phyloP scores from a whole-genome alignment of 2,888 invertebrate genomes.

The Eristalis pertinax region DNA sequence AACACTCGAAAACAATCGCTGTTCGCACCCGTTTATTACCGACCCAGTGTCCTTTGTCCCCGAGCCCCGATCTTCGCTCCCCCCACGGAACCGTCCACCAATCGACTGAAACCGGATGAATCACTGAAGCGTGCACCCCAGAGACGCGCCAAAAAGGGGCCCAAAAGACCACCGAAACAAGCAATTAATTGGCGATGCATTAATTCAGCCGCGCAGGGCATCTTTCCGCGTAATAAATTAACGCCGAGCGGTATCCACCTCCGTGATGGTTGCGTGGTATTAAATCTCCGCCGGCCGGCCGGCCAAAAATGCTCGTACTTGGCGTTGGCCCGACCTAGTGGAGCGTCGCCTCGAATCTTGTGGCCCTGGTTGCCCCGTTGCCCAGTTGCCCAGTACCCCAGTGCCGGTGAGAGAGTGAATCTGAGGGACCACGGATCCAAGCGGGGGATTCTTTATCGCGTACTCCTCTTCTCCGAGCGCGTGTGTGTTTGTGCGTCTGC shows the following conservation, averaged over 20 bases:
- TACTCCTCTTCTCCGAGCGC: conserved; percentile 13
- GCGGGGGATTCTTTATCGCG: conserved; percentile 48
- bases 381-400: conserved; percentile 62
- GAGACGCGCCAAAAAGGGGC: conserved; percentile 40
- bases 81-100: too few species aligned
- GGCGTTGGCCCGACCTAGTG: not conserved
- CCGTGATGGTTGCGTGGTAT: conserved; percentile 48
- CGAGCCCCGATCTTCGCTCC: too few species aligned
- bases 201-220: conserved; percentile 60
- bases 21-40: conserved; percentile 62
- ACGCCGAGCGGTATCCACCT: conserved; percentile 66
- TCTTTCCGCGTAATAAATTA: conserved; percentile 72
- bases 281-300: conserved; percentile 25
- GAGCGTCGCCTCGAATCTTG: conserved; percentile 1
- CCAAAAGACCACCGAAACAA: conserved; percentile 64
- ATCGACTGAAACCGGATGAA: conserved; percentile 26
- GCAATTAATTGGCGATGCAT: conserved; percentile 64
- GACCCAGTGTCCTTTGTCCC: conserved; percentile 10
- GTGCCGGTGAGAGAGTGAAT: conserved; percentile 61
- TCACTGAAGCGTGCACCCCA: conserved; percentile 58
- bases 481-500: not conserved
- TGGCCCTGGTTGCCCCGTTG: conserved; percentile 44
- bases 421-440: conserved; percentile 31
- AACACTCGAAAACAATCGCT: conserved; percentile 52
- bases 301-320: conserved; percentile 3